These are phyloP conservation scores for Teleogryllus oceanicus DNA, from an alignment of 2,888 invertebrate species.

Conservation along the genomic window DNA sequence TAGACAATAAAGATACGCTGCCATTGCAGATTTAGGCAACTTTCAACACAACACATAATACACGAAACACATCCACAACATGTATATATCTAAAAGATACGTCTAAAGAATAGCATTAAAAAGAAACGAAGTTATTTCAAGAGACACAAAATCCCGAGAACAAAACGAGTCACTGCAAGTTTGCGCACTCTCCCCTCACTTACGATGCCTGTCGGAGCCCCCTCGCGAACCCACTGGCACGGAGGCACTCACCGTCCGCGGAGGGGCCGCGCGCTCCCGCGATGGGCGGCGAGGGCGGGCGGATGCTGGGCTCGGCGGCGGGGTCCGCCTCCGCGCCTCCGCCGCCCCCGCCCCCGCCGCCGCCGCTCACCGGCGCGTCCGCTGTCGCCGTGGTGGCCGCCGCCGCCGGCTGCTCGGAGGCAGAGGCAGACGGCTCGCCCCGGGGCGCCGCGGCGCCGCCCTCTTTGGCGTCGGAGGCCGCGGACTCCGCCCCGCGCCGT, in stretches of 20 bases:
- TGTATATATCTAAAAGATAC: no score
- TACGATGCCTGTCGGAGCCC: no score
- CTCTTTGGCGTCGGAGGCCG: conserved; percentile 42
- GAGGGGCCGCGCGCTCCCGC: conserved; percentile 41
- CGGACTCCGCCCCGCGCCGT: conserved; percentile 55
- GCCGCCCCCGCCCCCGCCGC: conserved; percentile 26
- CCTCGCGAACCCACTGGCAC: no score
- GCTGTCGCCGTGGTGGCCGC: conserved; percentile 32
- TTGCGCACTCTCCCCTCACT: no score
- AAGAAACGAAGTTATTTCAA: no score
- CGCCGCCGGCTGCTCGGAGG: conserved; percentile 52
- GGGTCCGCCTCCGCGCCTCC: conserved; percentile 26
- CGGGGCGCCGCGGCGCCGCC: conserved; percentile 40
- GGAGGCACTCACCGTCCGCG: conserved; percentile 39
- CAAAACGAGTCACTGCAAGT: no score
- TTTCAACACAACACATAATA: no score
- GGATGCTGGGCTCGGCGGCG: conserved; percentile 29
- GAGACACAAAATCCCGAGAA: no score
- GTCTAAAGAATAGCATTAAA: no score
- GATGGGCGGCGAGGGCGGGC: conserved; percentile 41
- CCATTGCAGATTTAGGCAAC: no score
- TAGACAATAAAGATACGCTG: no score
- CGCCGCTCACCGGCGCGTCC: conserved; percentile 27
- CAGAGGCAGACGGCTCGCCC: conserved; percentile 37
- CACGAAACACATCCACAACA: no score